These are phyloP conservation scores for Phortica variegata DNA, from an alignment of 1,140 invertebrate genomes.

Conservation along the genomic window DNA sequence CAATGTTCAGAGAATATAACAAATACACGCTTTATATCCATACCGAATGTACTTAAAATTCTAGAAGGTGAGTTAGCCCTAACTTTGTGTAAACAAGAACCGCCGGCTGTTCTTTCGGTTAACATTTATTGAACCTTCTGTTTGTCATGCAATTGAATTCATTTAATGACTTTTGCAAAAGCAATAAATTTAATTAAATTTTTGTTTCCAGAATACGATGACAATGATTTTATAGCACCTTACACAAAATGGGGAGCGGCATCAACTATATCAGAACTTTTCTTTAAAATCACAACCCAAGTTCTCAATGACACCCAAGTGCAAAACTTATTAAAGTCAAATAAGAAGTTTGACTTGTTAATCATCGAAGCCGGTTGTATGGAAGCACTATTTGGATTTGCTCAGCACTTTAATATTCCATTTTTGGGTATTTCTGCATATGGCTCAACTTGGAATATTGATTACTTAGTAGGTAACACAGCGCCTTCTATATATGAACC, in stretches of 20 bases:
- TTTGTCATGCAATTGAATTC: too few relatives aligned
- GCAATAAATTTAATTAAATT: neutral
- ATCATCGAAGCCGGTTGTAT: conserved; percentile 32
- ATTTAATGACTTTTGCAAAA: too few relatives aligned
- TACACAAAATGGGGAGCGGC: conserved; percentile 29
- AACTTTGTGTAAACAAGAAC: too few relatives aligned
- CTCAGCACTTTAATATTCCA: conserved; percentile 30
- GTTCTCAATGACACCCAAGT: conserved; percentile 26
- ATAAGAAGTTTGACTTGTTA: conserved; percentile 33
- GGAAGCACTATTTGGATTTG: conserved; percentile 43
- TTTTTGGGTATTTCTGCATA: conserved; percentile 36
- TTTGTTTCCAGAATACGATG: neutral
- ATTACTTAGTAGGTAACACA: conserved; percentile 33
- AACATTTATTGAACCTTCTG: too few relatives aligned
- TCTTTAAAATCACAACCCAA: conserved; percentile 15
- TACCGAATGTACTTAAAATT: conserved; percentile 14
- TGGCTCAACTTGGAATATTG: conserved; percentile 37
- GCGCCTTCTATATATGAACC: conserved; percentile 52
- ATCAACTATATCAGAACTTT: conserved; percentile 9
- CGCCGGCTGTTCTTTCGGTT: too few relatives aligned
- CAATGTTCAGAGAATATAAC: conserved; percentile 17
- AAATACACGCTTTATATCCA: conserved; percentile 30
- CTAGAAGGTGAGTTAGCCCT: conserved; percentile 13
- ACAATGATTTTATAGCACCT: neutral
- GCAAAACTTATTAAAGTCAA: conserved; percentile 19